Base-by-base conservation (phyloP, 2,888 invertebrate species). In the Meteorus cinctellus region DNA sequence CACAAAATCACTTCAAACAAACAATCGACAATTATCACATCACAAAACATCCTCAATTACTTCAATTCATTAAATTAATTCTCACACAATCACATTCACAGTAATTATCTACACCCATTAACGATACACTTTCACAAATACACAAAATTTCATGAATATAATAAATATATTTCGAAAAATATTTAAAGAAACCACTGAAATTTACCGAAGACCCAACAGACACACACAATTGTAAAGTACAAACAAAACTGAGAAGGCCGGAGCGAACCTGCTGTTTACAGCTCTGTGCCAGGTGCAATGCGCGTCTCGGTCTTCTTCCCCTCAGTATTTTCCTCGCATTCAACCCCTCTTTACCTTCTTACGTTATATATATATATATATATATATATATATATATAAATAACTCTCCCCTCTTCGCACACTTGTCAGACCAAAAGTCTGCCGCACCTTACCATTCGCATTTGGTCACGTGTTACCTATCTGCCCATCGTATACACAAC, bases 201-300 rank as follows among this genome's bases (percentile, higher is more conserved):
- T 41, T 5, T 41, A 12, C 8, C 41, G 2, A 2, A 12, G 41
- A 41, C 41, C 8, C 41, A 19, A n/a, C n/a, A n/a, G n/a, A n/a
- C n/a, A 55, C 27, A 16, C 29, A 62, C 31, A 41, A 48, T 67
- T 12, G 41, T 67, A 41, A 45, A 67, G 29, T 19, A 1, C 8
- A 24, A 55, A 55, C n/a, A 55, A 19, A 19, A 67, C 27, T 31
- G 12, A 67, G 27, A 67, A 67, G 67, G 48, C 29, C 67, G 14
- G 10, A 24, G 67, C 24, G 48, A 16, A 48, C 48, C 16, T 48
- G 48, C 48, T 48, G 34, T 19, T 36, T 66, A 36, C 34, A 36
- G 41, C 36, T 16, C 5, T 36, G 24, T 67, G 67, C 67, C 67
- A 67, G 67, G 67, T 67, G 67, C 48, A 45, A 67, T 67, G 67